Conservation (phyloP, 2,113 vertebrate species). For the Nanorana parkeri region DNA sequence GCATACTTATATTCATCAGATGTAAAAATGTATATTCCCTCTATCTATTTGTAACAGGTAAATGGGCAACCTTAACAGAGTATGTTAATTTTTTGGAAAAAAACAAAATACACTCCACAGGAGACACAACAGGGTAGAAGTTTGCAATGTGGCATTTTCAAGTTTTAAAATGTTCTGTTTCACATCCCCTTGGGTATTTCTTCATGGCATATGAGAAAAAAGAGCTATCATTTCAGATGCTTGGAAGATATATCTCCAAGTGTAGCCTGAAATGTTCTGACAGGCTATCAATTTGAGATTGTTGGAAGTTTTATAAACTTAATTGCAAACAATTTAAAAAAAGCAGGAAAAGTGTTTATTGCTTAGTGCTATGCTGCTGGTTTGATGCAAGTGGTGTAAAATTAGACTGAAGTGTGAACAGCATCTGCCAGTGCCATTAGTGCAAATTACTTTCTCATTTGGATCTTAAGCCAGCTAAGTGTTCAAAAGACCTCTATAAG, state of each 20-base stretch:
- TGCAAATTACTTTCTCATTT: slow-evolving; percentile 47
- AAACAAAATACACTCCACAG: slow-evolving; percentile 7
- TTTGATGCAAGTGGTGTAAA: slow-evolving; percentile 34
- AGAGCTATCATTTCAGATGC: not conserved
- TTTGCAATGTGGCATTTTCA: slow-evolving; percentile 11
- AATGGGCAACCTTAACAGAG: not conserved
- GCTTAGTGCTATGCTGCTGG: slow-evolving; percentile 13
- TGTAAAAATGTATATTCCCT: too few species aligned
- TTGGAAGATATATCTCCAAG: not conserved
- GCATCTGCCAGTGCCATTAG: slow-evolving; percentile 38
- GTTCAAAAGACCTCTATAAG: slow-evolving; percentile 31
- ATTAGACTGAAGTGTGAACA: slow-evolving; percentile 22
- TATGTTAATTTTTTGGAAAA: not conserved
- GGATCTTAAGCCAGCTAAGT: slow-evolving; percentile 7
- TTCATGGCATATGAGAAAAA: not conserved
- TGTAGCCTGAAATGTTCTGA: not conserved
- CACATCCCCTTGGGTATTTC: slow-evolving; percentile 1
- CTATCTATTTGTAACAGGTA: too few species aligned
- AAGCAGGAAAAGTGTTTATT: slow-evolving; percentile 28
- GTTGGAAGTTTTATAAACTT: slow-evolving; percentile 22
- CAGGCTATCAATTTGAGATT: slow-evolving; percentile 22
- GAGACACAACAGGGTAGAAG: slow-evolving; percentile 3
- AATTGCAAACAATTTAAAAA: slow-evolving; percentile 28
- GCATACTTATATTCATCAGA: too few species aligned
- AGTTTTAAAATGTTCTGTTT: slow-evolving; percentile 12